Base-by-base conservation (phyloP, 2,797 vertebrate species). In the Natrix natrix region DNA sequence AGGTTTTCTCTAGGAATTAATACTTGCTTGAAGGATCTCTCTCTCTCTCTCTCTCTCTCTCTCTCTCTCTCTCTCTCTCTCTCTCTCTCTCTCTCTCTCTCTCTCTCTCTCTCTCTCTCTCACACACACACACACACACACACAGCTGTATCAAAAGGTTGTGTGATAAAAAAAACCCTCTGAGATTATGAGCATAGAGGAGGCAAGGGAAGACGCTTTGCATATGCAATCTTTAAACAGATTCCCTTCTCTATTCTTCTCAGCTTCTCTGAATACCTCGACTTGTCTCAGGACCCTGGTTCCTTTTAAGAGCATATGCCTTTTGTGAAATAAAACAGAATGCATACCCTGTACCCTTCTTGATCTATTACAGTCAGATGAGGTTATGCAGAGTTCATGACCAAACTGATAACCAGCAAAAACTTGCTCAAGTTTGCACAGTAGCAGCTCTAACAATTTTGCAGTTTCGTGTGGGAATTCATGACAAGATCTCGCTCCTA, bases 401-500 rank as follows among this genome's bases (percentile, higher is more conserved):
- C 90, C 56, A 60, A 66, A 83, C 56, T 28, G 87, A 93, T 89
- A 92, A 94, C 14, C 48, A 89, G 37, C 32, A 63, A 52, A 59
- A 1, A 0, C 16, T 86, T 78, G 90, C 8, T 1, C 12, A 16
- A 14, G 78, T 52, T 52, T 52, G 86, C n/a, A 13, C 88, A 69
- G 59, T 57, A 89, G 87, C 14, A 55, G 87, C 37, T 54, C 10
- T 10, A 24, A 26, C 88, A 26, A 24, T 74, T 78, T 2, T 16
- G 37, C 13, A 86, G 2, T 17, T 10, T 0, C 0, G 26, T 57
- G 4, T 17, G n/a, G 59, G 86, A 37, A 69, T 94, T 60, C 0
- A 5, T 87, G 87, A 91, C 93, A 93, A 60, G 48, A 91, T 90
- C 91, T 94, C 94, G 93, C 91, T 95, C 96, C 94, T 94, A 88